Evolutionary conservation across 2,113 vertebrate genomes (phyloP).

Genomic region (Seriola quinqueradiata): DNA sequence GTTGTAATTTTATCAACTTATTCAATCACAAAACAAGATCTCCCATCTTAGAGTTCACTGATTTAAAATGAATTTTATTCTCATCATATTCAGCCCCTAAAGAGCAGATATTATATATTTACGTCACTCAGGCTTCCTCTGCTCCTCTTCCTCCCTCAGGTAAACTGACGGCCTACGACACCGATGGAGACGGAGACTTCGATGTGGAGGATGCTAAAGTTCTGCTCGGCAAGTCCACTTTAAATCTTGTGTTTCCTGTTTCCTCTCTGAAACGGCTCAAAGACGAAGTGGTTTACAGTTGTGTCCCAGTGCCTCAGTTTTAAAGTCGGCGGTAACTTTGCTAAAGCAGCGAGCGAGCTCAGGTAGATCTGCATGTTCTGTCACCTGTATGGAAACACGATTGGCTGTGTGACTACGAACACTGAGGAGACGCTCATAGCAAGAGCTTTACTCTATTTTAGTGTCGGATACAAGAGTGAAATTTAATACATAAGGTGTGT

Average conservation of each 20-base stretch:
- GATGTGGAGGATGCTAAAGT: constrained; percentile 97
- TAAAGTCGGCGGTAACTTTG: background rate
- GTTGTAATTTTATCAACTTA: no score
- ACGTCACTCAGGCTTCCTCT: background rate
- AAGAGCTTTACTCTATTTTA: no score
- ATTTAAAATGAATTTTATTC: no score
- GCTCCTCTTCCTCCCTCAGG: constrained; percentile 79
- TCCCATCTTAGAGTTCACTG: no score
- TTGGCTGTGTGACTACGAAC: background rate
- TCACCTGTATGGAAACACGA: background rate
- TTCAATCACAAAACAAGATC: no score
- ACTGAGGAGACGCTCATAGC: no score
- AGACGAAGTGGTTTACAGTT: constrained; percentile 19
- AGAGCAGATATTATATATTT: background rate
- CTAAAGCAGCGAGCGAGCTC: background rate
- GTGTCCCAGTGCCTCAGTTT: background rate
- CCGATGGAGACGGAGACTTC: constrained; percentile 97
- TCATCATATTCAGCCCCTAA: no score
- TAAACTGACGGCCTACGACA: constrained; percentile 92
- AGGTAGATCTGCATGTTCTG: background rate
- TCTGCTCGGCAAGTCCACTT: constrained; percentile 92
- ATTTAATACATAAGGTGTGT: no score
- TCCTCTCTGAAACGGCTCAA: background rate
- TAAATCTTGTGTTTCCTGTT: background rate
- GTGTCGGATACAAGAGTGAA: no score